A percentile compares a stretch with the other conserved stretches of the same genome.
Conservation (phyloP, 2,888 invertebrate species). For the Volucella bombylans region DNA sequence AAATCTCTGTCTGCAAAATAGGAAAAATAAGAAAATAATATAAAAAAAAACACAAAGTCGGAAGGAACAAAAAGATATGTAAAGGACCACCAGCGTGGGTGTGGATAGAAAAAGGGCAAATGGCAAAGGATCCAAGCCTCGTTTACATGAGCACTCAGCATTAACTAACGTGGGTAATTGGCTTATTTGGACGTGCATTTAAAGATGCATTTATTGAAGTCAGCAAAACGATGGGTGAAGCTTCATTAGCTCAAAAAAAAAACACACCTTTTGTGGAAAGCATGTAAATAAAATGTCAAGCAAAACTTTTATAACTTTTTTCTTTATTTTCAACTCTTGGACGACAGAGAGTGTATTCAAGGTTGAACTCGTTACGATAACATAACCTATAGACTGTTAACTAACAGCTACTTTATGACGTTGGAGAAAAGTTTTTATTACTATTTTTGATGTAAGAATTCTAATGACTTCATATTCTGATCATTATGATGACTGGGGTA, state of each 20-base stretch:
- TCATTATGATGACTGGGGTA: no score
- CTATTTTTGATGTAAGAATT: no score
- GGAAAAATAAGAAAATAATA: constrained; percentile 13
- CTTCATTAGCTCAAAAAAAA: constrained; percentile 7
- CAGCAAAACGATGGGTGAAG: constrained; percentile 12
- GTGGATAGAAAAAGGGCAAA: background rate
- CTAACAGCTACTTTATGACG: no score
- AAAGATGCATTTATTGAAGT: constrained; percentile 39
- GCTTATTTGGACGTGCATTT: constrained; percentile 53
- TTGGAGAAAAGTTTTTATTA: no score
- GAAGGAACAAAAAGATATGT: constrained; percentile 25
- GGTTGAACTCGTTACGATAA: no score
- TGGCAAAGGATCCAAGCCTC: background rate
- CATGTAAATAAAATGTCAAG: no score
- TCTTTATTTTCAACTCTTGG: no score
- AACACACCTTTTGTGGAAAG: background rate
- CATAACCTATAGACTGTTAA: no score
- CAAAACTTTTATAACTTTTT: no score
- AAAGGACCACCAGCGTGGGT: constrained; percentile 4
- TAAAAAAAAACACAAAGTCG: constrained; percentile 9
- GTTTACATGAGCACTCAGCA: constrained; percentile 44
- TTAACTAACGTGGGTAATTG: constrained; percentile 50
- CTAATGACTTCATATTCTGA: no score
- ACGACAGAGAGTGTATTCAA: no score
- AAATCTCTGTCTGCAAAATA: constrained; percentile 46